phyloP scores from a whole-genome alignment of 2,888 invertebrate genomes.

The Venustoraphidia nigricollis region DNA sequence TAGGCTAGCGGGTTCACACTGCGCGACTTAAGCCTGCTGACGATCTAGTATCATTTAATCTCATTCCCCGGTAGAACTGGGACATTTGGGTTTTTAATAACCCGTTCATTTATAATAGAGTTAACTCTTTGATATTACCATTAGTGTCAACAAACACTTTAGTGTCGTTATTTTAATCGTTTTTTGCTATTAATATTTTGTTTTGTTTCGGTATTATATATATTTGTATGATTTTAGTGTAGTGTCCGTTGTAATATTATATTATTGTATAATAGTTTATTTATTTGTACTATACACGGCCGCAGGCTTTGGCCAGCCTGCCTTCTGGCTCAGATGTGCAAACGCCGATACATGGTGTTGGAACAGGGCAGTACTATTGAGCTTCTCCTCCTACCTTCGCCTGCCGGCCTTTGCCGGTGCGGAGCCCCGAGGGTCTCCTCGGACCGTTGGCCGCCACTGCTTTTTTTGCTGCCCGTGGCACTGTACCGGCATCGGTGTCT shows the following conservation, averaged over 20 bases:
- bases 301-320: too few species aligned
- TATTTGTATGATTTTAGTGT: conserved; percentile 7
- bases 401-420: conserved; percentile 1
- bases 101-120: neutral
- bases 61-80: neutral
- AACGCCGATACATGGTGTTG: too few species aligned
- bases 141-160: conserved; percentile 1
- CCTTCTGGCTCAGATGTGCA: too few species aligned
- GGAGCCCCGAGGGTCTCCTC: neutral
- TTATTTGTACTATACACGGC: too few species aligned
- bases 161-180: neutral
- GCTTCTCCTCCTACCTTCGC: neutral
- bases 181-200: too few species aligned
- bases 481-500: conserved; percentile 43
- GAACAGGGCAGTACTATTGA: too few species aligned
- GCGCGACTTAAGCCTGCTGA: conserved; percentile 14
- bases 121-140: neutral
- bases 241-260: too few species aligned
- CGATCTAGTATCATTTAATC: neutral
- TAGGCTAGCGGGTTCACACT: conserved; percentile 26
- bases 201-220: conserved; percentile 23
- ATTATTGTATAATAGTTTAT: too few species aligned
- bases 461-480: conserved; percentile 6
- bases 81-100: neutral
- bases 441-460: neutral